Evolutionary conservation across 2,797 vertebrate species (phyloP), one percentile per base, ranked within the genome.

Genomic region (Periophthalmus magnuspinnatus): DNA sequence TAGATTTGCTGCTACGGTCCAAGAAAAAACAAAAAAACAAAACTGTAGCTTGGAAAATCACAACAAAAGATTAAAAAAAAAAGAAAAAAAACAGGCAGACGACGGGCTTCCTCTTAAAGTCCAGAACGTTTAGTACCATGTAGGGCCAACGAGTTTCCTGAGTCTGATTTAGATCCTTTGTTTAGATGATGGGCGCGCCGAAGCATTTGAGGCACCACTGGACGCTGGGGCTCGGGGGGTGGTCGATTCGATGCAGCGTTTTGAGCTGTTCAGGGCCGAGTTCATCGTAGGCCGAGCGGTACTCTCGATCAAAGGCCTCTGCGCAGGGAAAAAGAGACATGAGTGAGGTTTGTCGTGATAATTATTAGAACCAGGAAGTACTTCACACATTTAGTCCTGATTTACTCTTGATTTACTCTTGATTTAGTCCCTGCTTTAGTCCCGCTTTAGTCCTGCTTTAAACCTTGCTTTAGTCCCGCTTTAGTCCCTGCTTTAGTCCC

Each of bases 251-350:
- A 78, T 94, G 90, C 89, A 97, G 81, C 75, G 92, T 93, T 78
- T 94, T 94, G 74, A 95, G 91, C 83, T 95, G 91, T 65, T 98
- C 96, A 0, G 87, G 10, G 41, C 96, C 93, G 61, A 99, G 92
- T 65, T 90, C 84, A 32, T 95, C 91, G 72, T 93, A 96, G 72
- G 97, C 96, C 78, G 86, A 62, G 70, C 90, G 93, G 90, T 98
- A 99, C 89, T 98, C 96, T 28, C 94, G 93, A 87, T 99, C 97
- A 78, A 97, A 99, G 77, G 96, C 97, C 94, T 99, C 97, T 99
- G 94, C 73, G 90, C 41, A 38, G 34, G 34, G 6, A n/a, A 45
- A 57, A 24, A 57, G 52, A 2, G 17, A 9, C 14, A 5, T 28
- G 28, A 28, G 28, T 28, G 28, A 1, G 28, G 28, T 1, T 28